These are phyloP conservation scores for Manduca sexta DNA, from an alignment of 1,140 invertebrate species.

Conservation along the genomic window DNA sequence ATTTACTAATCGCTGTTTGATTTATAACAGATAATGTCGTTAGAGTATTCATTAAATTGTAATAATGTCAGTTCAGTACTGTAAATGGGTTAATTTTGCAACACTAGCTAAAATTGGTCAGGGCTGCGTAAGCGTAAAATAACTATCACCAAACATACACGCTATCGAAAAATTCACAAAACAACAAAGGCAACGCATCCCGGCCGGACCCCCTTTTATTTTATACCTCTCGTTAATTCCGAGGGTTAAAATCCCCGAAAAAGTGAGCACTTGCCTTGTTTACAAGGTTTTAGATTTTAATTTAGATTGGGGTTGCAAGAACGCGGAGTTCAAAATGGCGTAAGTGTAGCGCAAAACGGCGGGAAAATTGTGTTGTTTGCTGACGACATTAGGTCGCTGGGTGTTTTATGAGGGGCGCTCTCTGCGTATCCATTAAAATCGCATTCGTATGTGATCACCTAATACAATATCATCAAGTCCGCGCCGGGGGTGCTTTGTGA, in stretches of 20 bases:
- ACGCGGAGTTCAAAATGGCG: constrained; percentile 32
- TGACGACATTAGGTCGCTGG: constrained; percentile 23
- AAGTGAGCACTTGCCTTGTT: constrained; percentile 76
- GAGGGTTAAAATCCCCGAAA: constrained; percentile 74
- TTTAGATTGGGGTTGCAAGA: constrained; percentile 70
- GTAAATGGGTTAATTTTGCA: no score
- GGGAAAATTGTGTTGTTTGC: constrained; percentile 38
- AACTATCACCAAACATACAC: neutral
- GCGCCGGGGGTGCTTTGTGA: constrained; percentile 58
- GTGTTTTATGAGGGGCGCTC: constrained; percentile 29
- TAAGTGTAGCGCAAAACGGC: constrained; percentile 32
- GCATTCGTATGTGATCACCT: constrained; percentile 74
- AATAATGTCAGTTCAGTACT: no score
- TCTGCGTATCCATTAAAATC: constrained; percentile 69
- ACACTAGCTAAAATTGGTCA: no score
- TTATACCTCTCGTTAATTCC: constrained; percentile 67
- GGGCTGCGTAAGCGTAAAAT: no score
- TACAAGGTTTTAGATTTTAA: constrained; percentile 76
- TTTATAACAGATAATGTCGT: no score
- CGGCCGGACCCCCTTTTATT: constrained; percentile 42
- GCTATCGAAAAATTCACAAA: neutral
- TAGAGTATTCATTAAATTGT: no score
- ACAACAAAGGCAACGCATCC: neutral
- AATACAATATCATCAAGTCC: constrained; percentile 74
- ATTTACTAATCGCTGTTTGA: no score